A percentile compares a stretch with the other conserved stretches of the same genome.
These are phyloP conservation scores for Piezodorus guildinii DNA, from an alignment of 1,140 invertebrate species.

Conservation along the genomic window DNA sequence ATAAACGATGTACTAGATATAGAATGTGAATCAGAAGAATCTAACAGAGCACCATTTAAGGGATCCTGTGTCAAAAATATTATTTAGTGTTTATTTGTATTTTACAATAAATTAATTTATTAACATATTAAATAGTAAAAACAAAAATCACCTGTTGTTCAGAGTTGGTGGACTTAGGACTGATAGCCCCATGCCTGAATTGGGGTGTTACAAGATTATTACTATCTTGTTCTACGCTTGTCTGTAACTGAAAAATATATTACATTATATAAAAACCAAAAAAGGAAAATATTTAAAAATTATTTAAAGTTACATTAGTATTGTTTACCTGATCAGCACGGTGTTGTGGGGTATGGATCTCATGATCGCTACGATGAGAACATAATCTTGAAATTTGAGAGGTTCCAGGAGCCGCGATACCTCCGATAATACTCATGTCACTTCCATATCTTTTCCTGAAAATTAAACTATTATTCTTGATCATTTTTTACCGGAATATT, in stretches of 20 bases:
- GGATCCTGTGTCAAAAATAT: slow-evolving; percentile 24
- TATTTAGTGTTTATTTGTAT: background rate
- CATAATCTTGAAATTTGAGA: slow-evolving; percentile 37
- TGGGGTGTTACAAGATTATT: slow-evolving; percentile 17
- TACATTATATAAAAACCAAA: background rate
- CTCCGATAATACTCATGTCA: slow-evolving; percentile 37
- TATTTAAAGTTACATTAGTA: background rate
- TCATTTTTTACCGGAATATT: no score
- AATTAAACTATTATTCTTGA: background rate
- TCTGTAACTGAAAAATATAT: background rate
- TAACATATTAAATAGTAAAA: background rate
- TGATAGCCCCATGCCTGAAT: slow-evolving; percentile 17
- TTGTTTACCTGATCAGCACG: slow-evolving; percentile 17
- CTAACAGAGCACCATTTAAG: slow-evolving; percentile 28
- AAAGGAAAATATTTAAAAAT: background rate
- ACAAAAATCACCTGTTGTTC: slow-evolving; percentile 12
- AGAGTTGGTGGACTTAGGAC: slow-evolving; percentile 16
- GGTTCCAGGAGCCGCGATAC: slow-evolving; percentile 43
- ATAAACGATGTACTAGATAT: slow-evolving; percentile 61
- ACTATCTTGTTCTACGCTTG: slow-evolving; percentile 7
- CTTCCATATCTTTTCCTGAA: slow-evolving; percentile 37
- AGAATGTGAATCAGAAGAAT: slow-evolving; percentile 54
- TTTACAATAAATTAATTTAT: background rate
- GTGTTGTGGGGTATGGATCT: slow-evolving; percentile 45
- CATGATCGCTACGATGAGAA: slow-evolving; percentile 45